These are phyloP conservation scores for Lacanobia oleracea DNA, from an alignment of 2,888 invertebrate genomes.

Conservation along the genomic window DNA sequence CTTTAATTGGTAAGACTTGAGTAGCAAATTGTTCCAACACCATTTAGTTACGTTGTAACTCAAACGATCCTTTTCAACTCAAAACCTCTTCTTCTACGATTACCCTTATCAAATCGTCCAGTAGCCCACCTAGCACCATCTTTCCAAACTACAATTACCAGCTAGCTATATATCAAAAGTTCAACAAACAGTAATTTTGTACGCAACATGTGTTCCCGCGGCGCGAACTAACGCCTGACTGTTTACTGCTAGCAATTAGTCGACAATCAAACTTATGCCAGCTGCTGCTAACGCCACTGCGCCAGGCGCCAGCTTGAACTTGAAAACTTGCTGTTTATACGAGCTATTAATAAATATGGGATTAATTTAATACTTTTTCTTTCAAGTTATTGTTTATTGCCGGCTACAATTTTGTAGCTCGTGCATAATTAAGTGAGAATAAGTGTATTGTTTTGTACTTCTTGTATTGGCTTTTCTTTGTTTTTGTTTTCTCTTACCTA, in stretches of 20 bases:
- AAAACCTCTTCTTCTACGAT: not conserved
- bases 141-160: slow-evolving; percentile 54
- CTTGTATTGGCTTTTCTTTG: not conserved
- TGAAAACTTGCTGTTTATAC: slow-evolving; percentile 65
- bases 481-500: not conserved
- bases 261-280: slow-evolving; percentile 70
- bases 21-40: not conserved
- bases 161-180: slow-evolving; percentile 61
- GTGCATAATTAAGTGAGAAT: not conserved
- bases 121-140: slow-evolving; percentile 31
- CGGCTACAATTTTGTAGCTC: slow-evolving; percentile 6
- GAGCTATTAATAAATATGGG: slow-evolving; percentile 56
- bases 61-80: not conserved
- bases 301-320: slow-evolving; percentile 64
- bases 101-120: slow-evolving; percentile 8
- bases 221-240: slow-evolving; percentile 70
- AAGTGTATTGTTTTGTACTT: slow-evolving; percentile 11
- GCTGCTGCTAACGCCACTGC: slow-evolving; percentile 65
- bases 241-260: slow-evolving; percentile 73
- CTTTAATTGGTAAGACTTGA: too few relatives aligned
- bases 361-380: slow-evolving; percentile 51
- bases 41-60: not conserved
- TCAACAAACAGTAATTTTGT: slow-evolving; percentile 63
- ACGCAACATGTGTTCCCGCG: slow-evolving; percentile 64
- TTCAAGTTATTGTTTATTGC: slow-evolving; percentile 19